A percentile compares a stretch with the other conserved stretches of the same genome.
phyloP scores from a whole-genome alignment of 2,113 vertebrate genomes.

The Danionella cerebrum region DNA sequence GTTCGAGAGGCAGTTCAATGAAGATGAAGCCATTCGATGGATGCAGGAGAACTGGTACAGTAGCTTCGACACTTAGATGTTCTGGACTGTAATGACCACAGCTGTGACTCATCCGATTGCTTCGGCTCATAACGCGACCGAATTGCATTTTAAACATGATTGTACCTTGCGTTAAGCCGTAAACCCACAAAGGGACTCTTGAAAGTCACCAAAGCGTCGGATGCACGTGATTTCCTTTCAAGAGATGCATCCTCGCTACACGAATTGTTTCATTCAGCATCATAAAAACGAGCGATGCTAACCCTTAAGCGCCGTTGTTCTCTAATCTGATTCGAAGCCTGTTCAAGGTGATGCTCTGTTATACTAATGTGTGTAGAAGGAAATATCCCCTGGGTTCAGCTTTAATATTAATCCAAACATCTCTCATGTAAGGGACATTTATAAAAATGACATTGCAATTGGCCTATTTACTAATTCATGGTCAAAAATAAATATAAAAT shows the following conservation, averaged over 20 bases:
- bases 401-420: no score
- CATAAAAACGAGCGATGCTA: not conserved
- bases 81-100: not conserved
- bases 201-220: not conserved
- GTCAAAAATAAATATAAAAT: no score
- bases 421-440: no score
- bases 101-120: not conserved
- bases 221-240: not conserved
- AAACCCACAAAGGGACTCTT: not conserved
- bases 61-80: conserved; percentile 12
- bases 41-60: conserved; percentile 96
- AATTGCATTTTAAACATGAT: not conserved
- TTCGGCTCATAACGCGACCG: not conserved
- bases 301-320: conserved; percentile 19
- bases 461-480: no score
- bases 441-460: no score
- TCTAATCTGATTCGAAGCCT: conserved; percentile 26
- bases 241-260: not conserved
- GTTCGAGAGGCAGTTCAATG: conserved; percentile 95
- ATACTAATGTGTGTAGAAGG: no score
- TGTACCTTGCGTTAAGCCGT: not conserved
- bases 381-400: no score
- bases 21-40: conserved; percentile 94
- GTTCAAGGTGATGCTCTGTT: conserved; percentile 29
- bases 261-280: not conserved